These are phyloP conservation scores for Metridium senile DNA, from an alignment of 92 coral and sea anemone species.

Conservation along the genomic window DNA sequence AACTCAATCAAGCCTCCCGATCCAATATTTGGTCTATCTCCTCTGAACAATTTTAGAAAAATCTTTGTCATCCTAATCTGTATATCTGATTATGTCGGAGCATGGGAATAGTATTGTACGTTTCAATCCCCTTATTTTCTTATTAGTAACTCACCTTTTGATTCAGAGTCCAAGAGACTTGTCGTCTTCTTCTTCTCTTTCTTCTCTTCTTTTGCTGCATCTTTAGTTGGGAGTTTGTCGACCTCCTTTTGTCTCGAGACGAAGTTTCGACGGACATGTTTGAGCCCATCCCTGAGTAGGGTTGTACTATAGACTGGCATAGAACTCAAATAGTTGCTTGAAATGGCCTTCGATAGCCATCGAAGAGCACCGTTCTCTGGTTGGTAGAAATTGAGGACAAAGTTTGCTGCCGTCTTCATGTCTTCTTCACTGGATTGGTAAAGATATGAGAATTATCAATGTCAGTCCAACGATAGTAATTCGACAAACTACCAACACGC, in stretches of 20 bases:
- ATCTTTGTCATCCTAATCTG: too few relatives aligned
- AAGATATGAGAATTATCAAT: neutral
- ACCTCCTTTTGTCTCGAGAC: slow-evolving; percentile 76
- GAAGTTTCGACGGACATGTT: slow-evolving; percentile 72
- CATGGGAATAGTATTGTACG: too few relatives aligned
- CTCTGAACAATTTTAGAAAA: too few relatives aligned
- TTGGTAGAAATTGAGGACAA: slow-evolving; percentile 67
- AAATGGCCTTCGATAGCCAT: slow-evolving; percentile 62
- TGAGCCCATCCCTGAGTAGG: slow-evolving; percentile 76
- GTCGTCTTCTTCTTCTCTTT: slow-evolving; percentile 40
- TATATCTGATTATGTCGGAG: too few relatives aligned
- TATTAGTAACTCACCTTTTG: slow-evolving; percentile 22
- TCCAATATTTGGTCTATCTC: too few relatives aligned
- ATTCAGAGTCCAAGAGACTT: slow-evolving; percentile 25
- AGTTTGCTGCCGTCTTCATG: slow-evolving; percentile 82
- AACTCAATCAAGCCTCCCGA: too few relatives aligned
- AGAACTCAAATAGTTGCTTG: slow-evolving; percentile 65
- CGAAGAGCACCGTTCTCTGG: slow-evolving; percentile 64
- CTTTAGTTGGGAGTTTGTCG: slow-evolving; percentile 59
- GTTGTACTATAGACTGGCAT: slow-evolving; percentile 90
- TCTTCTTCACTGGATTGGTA: slow-evolving; percentile 76
- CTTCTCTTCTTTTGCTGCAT: slow-evolving; percentile 22
- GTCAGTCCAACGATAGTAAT: neutral
- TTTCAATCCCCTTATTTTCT: neutral
- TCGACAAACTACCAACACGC: too few relatives aligned